Base-by-base conservation (phyloP, 53 echinoderm and acorn worm species). In the Arbacia lixula region DNA sequence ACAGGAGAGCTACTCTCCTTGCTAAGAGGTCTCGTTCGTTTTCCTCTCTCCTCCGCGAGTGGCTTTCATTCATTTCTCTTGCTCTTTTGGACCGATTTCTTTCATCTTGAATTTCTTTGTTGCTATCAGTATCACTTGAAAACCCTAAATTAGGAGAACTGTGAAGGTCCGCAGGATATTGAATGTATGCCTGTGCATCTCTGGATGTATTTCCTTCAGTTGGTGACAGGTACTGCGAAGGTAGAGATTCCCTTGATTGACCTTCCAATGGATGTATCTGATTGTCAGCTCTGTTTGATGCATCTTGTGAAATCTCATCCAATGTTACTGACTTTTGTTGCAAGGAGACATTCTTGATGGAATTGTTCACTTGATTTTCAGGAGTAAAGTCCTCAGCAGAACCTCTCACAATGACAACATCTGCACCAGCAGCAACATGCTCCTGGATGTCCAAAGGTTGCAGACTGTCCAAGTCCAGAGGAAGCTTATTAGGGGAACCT, bases 401-500 rank as follows among this genome's bases (percentile, higher is more conserved):
- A 38, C 63, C 64, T 64, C 33, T 43, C 19, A 62, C 14, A 54
- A 60, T 12, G 22, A 81, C 50, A 63, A 63, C 31, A 30, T 62
- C 82, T 42, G 82, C 82, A 27, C 82, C 64, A 63, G 62, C 37
- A 33, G 63, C 43, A 20, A 62, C 43, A 60, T 64, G 64, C 64
- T 63, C 82, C 24, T 42, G 20, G 28, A 81, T 63, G 20, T 81
- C 82, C 33, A 90, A 38, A 60, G 90, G 88, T 64, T 88, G 72
- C 3, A 92, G 61, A 14, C 74, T 95, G 29, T 89, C 68, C 20
- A 95, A 81, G 63, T 98, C 92, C 43, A 94, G 51, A 19, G 98
- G 94, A 5, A 98, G 85, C 83, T 94, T 90, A 4, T 91, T 86
- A 40, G 92, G 88, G 31, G 96, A 95, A 21, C 96, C 96, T 68